These are phyloP conservation scores for Tokudaia muenninki DNA, from an alignment of 2,797 vertebrate species.

Conservation along the genomic window DNA sequence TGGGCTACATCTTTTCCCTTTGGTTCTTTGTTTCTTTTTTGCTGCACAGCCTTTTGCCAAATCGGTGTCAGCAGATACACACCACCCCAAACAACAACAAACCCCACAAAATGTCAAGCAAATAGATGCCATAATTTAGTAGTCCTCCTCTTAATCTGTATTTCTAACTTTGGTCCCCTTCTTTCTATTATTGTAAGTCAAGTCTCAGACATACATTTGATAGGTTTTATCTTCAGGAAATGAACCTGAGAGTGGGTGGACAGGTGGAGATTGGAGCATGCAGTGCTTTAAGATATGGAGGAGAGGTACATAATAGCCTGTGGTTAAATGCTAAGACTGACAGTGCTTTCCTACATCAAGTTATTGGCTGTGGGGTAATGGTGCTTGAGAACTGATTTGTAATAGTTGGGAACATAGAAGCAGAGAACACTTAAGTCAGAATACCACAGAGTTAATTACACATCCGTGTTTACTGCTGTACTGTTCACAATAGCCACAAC, in stretches of 20 bases:
- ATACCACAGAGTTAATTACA: not conserved
- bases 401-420: constrained; percentile 18
- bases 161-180: constrained; percentile 29
- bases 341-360: not conserved
- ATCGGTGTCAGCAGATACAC: not conserved
- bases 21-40: not conserved
- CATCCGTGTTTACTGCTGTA: not conserved
- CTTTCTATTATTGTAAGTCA: constrained; percentile 24
- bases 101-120: constrained; percentile 32
- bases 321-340: constrained; percentile 47
- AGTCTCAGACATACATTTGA: constrained; percentile 40
- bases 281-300: not conserved
- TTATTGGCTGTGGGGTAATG: not conserved
- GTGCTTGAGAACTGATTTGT: constrained; percentile 50
- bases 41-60: not conserved
- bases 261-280: constrained; percentile 9
- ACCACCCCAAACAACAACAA: not conserved
- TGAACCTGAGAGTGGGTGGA: not conserved
- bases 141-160: not conserved
- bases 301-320: not conserved
- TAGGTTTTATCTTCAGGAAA: constrained; percentile 64
- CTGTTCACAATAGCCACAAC: not conserved
- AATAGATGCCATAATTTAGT: constrained; percentile 17
- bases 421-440: not conserved
- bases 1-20: not conserved